phyloP scores from a whole-genome alignment of 2,888 invertebrate species.

The Xestoiulus laeticollis region DNA sequence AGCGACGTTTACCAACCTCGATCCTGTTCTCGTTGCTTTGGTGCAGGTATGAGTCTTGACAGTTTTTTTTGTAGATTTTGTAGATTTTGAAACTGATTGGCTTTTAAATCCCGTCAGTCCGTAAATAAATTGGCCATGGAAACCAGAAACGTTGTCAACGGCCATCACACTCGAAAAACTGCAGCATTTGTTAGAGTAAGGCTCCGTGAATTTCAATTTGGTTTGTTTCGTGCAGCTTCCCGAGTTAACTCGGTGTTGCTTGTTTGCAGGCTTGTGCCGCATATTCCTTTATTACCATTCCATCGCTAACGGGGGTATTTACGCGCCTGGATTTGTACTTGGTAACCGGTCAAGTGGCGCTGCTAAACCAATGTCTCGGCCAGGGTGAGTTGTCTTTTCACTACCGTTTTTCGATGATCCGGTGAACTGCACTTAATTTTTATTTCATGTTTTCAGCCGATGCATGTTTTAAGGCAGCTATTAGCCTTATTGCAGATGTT shows the following conservation, averaged over 20 bases:
- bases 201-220: neutral
- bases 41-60: conserved; percentile 74
- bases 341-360: conserved; percentile 85
- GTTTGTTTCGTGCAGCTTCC: neutral
- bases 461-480: conserved; percentile 89
- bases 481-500: conserved; percentile 81
- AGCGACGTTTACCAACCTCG: conserved; percentile 88
- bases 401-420: too few species aligned
- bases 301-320: conserved; percentile 86
- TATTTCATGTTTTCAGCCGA: conserved; percentile 74
- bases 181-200: conserved; percentile 79
- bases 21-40: conserved; percentile 83
- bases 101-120: conserved; percentile 67
- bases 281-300: conserved; percentile 94
- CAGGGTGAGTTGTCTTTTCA: conserved; percentile 86
- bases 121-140: conserved; percentile 82
- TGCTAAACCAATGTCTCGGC: conserved; percentile 88
- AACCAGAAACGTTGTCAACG: conserved; percentile 74
- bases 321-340: conserved; percentile 85
- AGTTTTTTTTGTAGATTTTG: conserved; percentile 58
- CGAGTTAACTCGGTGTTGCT: neutral
- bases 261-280: conserved; percentile 83
- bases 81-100: conserved; percentile 9
- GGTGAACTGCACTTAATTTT: neutral
- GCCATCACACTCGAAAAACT: conserved; percentile 80